Evolutionary conservation across 1,140 invertebrate genomes (phyloP).

Genomic region (Drosophila busckii): DNA sequence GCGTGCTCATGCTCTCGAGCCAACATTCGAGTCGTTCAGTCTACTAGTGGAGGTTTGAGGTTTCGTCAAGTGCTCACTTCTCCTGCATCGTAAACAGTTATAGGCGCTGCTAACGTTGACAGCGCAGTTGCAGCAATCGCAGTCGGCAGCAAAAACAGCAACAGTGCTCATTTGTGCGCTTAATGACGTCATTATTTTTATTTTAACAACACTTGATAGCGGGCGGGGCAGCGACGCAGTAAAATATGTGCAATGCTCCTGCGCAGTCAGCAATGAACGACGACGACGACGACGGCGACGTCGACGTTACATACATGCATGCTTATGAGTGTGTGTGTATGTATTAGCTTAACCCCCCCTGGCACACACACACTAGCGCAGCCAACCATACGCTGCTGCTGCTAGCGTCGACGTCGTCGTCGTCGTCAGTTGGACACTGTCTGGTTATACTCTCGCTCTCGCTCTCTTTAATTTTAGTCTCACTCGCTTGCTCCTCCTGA

Average conservation of each 20-base stretch:
- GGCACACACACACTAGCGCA: constrained; percentile 8
- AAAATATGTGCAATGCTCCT: constrained; percentile 39
- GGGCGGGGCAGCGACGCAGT: constrained; percentile 30
- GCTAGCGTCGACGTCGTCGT: too few species aligned
- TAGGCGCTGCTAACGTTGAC: constrained; percentile 47
- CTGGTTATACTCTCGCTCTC: constrained; percentile 27
- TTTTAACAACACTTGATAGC: constrained; percentile 58
- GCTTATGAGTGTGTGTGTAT: too few species aligned
- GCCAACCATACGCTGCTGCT: constrained; percentile 58
- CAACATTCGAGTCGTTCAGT: constrained; percentile 19
- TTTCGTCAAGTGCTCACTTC: constrained; percentile 68
- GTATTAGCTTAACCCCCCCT: too few species aligned
- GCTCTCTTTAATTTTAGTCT: constrained; percentile 29
- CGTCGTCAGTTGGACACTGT: constrained; percentile 36
- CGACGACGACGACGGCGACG: constrained; percentile 20
- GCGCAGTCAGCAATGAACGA: constrained; percentile 28
- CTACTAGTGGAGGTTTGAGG: constrained; percentile 15
- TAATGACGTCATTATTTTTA: constrained; percentile 77
- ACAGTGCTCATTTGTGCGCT: constrained; percentile 71
- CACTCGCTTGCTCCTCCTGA: constrained; percentile 54
- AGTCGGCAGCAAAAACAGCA: constrained; percentile 34
- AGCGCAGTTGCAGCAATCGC: constrained; percentile 14
- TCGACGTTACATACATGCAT: too few species aligned
- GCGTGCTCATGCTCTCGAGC: constrained; percentile 4
- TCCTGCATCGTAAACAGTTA: constrained; percentile 65